phyloP scores from a whole-genome alignment of 2,113 vertebrate species.

The Rhinolophus ferrumequinum region DNA sequence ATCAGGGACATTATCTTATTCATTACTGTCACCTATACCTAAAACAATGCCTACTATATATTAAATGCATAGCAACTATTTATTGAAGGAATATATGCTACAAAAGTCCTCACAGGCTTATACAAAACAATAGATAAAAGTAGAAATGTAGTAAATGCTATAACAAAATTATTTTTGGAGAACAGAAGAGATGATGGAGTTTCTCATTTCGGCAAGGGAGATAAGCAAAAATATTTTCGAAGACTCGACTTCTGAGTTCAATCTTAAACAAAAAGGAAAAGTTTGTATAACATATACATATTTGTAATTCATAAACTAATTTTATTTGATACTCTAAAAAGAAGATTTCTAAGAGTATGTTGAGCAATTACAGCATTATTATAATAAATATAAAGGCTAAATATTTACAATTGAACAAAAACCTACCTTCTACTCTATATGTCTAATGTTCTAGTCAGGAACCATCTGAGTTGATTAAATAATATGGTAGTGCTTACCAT shows the following conservation, averaged over 20 bases:
- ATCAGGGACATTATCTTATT: not conserved
- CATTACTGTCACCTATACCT: not conserved
- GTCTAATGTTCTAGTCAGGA: not conserved
- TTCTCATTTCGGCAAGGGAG: not conserved
- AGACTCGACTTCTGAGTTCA: not conserved
- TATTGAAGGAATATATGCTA: not conserved
- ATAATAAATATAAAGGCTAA: not conserved
- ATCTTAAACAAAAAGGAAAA: not conserved
- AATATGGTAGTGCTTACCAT: not conserved
- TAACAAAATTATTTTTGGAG: not conserved
- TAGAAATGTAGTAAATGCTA: not conserved
- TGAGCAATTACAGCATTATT: not conserved
- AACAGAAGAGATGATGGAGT: not conserved
- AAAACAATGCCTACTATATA: not conserved
- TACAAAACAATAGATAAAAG: not conserved
- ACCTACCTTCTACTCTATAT: not conserved
- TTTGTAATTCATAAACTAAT: not conserved
- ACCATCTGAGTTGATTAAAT: slow-evolving; percentile 52
- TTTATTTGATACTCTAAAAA: not conserved
- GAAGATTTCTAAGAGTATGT: not conserved
- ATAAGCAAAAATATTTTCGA: not conserved
- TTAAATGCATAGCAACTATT: not conserved
- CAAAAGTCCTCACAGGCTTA: not conserved
- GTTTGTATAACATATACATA: not conserved
- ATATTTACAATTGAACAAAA: not conserved